phyloP scores from a whole-genome alignment of 1,140 invertebrate genomes.

The Zelostemma sp. region DNA sequence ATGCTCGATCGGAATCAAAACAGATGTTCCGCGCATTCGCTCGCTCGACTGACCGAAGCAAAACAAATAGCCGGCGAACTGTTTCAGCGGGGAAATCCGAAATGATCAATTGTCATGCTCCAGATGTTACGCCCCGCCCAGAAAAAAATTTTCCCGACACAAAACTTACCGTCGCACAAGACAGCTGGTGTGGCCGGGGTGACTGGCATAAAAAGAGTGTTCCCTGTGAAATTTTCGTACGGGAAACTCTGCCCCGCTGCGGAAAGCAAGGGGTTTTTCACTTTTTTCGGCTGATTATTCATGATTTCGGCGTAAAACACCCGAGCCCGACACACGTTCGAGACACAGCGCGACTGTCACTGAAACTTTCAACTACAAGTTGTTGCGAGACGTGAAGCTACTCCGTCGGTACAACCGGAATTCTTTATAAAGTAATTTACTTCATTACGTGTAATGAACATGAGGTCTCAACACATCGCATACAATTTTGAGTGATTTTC shows the following conservation, averaged over 20 bases:
- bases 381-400: too few species aligned
- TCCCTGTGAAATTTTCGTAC: conserved; percentile 59
- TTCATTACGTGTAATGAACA: too few species aligned
- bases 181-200: conserved; percentile 61
- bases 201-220: conserved; percentile 64
- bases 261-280: conserved; percentile 66
- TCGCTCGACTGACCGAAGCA: neutral
- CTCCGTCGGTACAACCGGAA: too few species aligned
- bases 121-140: conserved; percentile 20
- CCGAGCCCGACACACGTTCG: conserved; percentile 31
- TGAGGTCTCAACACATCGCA: too few species aligned
- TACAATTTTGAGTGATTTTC: too few species aligned
- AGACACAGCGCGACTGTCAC: conserved; percentile 47
- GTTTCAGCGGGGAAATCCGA: too few species aligned
- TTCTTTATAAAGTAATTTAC: too few species aligned
- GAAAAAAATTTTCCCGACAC: conserved; percentile 39
- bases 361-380: too few species aligned
- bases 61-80: neutral
- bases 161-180: conserved; percentile 62
- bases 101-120: too few species aligned
- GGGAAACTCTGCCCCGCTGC: conserved; percentile 64
- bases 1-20: conserved; percentile 1
- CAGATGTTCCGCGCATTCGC: too few species aligned
- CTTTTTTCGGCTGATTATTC: conserved; percentile 55
- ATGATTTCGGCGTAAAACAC: conserved; percentile 48